Evolutionary conservation across 2,888 invertebrate genomes (phyloP).

Genomic region (Drosophila suboccidentalis): DNA sequence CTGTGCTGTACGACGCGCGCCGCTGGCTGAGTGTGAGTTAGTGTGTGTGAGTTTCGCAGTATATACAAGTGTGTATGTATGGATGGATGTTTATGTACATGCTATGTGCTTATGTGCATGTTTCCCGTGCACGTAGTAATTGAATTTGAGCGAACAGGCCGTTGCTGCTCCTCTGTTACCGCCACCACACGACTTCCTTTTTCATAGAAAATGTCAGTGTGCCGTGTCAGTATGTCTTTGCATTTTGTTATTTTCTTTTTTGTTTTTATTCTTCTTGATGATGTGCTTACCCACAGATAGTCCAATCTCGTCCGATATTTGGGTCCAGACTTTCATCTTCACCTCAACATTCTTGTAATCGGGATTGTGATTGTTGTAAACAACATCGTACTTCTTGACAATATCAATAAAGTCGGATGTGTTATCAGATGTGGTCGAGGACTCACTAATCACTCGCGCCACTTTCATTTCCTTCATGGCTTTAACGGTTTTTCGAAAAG

Average conservation of each 20-base stretch:
- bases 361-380: conserved; percentile 85
- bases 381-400: conserved; percentile 84
- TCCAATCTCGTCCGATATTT: conserved; percentile 85
- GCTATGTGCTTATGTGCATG: conserved; percentile 36
- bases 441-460: conserved; percentile 82
- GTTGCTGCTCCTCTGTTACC: conserved; percentile 48
- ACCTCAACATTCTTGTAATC: conserved; percentile 85
- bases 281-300: conserved; percentile 84
- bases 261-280: background rate
- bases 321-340: conserved; percentile 84
- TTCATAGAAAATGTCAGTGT: conserved; percentile 31
- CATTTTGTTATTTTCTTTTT: conserved; percentile 17
- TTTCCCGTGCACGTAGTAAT: conserved; percentile 62
- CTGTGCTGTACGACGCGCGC: conserved; percentile 54
- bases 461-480: conserved; percentile 78
- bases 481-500: conserved; percentile 55
- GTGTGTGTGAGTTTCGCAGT: conserved; percentile 39
- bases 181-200: conserved; percentile 57
- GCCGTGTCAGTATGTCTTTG: background rate
- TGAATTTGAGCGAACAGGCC: conserved; percentile 64
- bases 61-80: conserved; percentile 22
- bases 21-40: conserved; percentile 42
- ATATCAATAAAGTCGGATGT: conserved; percentile 85
- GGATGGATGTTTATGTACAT: background rate
- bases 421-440: conserved; percentile 84